Conservation (phyloP, 2,888 invertebrate species). For the Drosophila melanosoma region DNA sequence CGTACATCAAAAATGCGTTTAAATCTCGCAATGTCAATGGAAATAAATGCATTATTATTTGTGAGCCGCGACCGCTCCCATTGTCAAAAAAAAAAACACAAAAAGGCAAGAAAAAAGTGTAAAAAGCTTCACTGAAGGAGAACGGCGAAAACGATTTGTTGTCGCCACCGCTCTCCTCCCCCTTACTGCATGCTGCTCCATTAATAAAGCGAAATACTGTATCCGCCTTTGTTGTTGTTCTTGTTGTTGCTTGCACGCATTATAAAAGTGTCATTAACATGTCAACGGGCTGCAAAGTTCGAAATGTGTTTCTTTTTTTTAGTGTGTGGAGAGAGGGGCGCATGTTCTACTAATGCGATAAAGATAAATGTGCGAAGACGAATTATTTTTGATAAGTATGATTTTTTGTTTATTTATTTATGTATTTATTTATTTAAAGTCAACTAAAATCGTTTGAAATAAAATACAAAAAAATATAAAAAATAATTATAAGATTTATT, state of each 20-base stretch:
- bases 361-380: constrained; percentile 17
- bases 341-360: constrained; percentile 25
- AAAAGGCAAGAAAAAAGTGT: constrained; percentile 29
- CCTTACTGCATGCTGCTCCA: constrained; percentile 42
- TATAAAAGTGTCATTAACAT: constrained; percentile 81
- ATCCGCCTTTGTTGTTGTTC: constrained; percentile 69
- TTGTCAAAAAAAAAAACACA: constrained; percentile 52
- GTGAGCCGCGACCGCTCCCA: constrained; percentile 69
- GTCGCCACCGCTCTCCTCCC: constrained; percentile 49
- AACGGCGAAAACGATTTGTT: constrained; percentile 59
- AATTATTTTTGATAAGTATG: constrained; percentile 21
- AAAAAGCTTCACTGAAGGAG: constrained; percentile 26
- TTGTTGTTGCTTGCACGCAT: constrained; percentile 54
- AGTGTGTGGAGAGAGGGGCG: neutral
- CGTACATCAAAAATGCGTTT: constrained; percentile 78
- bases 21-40: constrained; percentile 74
- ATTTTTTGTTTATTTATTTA: neutral
- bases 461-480: neutral
- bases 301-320: constrained; percentile 30
- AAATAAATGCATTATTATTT: constrained; percentile 69
- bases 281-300: constrained; percentile 73
- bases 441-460: neutral
- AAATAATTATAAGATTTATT: neutral
- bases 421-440: neutral
- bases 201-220: constrained; percentile 75